Evolutionary conservation across 2,888 invertebrate species (phyloP), one percentile per base, ranked within the genome.

Genomic region (Agriopis aurantiaria): DNA sequence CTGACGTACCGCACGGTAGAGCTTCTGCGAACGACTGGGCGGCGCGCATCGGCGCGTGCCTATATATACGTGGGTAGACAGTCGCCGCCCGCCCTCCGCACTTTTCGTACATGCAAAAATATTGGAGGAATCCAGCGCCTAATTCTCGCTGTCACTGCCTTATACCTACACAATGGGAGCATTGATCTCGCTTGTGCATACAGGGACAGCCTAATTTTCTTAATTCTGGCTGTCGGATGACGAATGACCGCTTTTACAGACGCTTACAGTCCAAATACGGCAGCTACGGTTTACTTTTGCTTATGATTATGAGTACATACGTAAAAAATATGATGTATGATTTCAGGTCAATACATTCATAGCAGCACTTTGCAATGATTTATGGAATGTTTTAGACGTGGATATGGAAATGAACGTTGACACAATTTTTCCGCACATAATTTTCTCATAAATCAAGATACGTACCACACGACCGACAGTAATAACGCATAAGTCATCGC

Each of bases 121-220:
- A 93, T 88, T 89, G 80, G 85, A 84, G 91, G 93, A 93, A 93
- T 93, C 85, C 85, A 85, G 85, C 88, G 89, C 91, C 91, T 88
- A 92, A 93, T 93, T 93, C 87, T 86, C 83, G 66, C 91, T 93
- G 92, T 91, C 92, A 89, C 90, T 91, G 89, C 86, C 88, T 88
- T 84, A 84, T 82, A 84, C 86, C 85, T 87, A 86, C 90, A 92
- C 93, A 93, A 91, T 92, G 93, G 83, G 93, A 91, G 88, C 93
- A 86, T 93, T 94, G 93, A 92, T 93, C 93, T 89, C 87, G 82
- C 82, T 81, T 80, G 77, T 88, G 89, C 89, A 89, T 84, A 81
- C 82, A 79, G 80, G 82, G 85, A 88, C 88, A 85, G 79, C 86
- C 90, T 88, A 91, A 82, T 86, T 90, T 90, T 83, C 85, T 88